phyloP scores from a whole-genome alignment of 2,113 vertebrate species.

The Lethenteron camtschaticum region DNA sequence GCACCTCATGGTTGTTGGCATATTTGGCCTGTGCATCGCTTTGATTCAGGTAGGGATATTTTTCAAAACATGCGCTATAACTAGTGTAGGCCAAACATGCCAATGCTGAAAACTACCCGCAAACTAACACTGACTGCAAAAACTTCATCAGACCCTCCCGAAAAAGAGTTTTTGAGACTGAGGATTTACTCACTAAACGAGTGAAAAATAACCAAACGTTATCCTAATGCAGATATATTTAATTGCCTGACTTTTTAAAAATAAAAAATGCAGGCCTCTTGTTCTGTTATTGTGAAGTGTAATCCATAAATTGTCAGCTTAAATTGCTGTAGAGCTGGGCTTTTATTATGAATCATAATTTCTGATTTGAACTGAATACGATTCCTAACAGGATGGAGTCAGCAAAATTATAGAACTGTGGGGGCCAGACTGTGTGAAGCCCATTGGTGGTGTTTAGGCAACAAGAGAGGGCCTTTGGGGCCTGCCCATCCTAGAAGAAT shows the following conservation, averaged over 20 bases:
- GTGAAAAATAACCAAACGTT: neutral
- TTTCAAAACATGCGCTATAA: neutral
- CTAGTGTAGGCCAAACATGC: neutral
- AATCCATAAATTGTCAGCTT: too few species aligned
- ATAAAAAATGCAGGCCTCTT: too few species aligned
- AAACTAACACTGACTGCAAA: neutral
- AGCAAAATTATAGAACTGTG: too few species aligned
- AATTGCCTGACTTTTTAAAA: neutral
- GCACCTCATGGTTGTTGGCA: constrained; percentile 69
- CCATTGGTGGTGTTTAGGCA: too few species aligned
- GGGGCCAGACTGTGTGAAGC: too few species aligned
- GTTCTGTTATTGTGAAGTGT: too few species aligned
- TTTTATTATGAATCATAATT: too few species aligned
- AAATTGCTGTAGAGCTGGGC: too few species aligned
- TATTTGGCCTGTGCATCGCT: constrained; percentile 75
- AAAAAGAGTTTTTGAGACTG: neutral
- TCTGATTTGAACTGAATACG: too few species aligned
- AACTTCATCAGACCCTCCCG: neutral
- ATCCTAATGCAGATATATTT: neutral
- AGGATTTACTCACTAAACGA: neutral
- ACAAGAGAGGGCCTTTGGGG: too few species aligned
- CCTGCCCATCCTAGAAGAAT: too few species aligned
- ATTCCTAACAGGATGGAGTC: too few species aligned
- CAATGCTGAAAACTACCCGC: neutral
- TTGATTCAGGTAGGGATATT: constrained; percentile 41